phyloP scores from a whole-genome alignment of 2,113 vertebrate genomes.

The Anoplopoma fimbria region DNA sequence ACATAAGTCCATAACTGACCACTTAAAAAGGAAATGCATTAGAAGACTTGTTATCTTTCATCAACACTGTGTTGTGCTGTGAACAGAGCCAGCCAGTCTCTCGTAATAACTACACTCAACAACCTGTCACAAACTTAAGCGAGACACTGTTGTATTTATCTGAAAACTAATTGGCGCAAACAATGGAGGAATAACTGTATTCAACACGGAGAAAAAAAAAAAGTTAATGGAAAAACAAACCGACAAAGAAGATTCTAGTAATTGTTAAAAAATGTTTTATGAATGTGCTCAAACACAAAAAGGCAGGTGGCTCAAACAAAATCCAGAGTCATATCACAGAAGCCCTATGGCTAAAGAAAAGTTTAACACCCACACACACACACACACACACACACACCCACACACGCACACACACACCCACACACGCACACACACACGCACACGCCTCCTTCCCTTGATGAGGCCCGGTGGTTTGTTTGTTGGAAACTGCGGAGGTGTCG shows the following conservation, averaged over 20 bases:
- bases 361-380: neutral
- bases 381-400: too few relatives aligned
- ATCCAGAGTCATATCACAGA: conserved; percentile 23
- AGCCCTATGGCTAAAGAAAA: conserved; percentile 39
- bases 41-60: neutral
- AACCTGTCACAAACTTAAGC: conserved; percentile 25
- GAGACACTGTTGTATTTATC: conserved; percentile 35
- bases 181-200: conserved; percentile 44
- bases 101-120: neutral
- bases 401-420: neutral
- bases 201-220: conserved; percentile 4
- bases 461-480: conserved; percentile 73
- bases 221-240: neutral
- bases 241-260: neutral
- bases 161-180: conserved; percentile 57
- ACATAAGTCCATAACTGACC: neutral
- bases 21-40: neutral
- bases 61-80: neutral
- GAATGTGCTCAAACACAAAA: conserved; percentile 18
- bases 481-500: conserved; percentile 77
- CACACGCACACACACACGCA: neutral
- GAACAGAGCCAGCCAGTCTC: neutral
- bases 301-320: conserved; percentile 5
- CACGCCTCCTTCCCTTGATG: conserved; percentile 50
- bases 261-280: conserved; percentile 10